phyloP scores from a whole-genome alignment of 2,888 invertebrate species.

The Eupithecia insigniata region DNA sequence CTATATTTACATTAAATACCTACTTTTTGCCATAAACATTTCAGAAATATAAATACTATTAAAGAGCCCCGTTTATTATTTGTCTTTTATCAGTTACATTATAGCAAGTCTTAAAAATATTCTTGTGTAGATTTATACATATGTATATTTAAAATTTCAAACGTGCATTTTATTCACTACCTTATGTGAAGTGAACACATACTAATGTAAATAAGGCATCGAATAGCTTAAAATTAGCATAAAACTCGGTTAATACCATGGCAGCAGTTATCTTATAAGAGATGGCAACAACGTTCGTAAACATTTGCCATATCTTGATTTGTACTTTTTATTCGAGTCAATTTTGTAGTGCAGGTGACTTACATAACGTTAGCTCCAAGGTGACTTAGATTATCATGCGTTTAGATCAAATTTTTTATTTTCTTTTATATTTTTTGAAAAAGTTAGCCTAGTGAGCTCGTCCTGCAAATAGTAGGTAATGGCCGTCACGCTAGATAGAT shows the following conservation, averaged over 20 bases:
- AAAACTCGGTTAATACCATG: slow-evolving; percentile 13
- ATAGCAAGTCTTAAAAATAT: not conserved
- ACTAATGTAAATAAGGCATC: slow-evolving; percentile 14
- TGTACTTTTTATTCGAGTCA: slow-evolving; percentile 10
- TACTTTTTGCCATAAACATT: slow-evolving; percentile 12
- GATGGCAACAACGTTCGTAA: slow-evolving; percentile 9
- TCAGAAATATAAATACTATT: slow-evolving; percentile 22
- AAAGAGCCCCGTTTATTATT: not conserved
- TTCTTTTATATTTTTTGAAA: slow-evolving; percentile 25
- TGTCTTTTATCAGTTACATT: not conserved
- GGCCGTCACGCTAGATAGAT: not conserved
- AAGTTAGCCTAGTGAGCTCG: slow-evolving; percentile 6
- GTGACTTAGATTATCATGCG: slow-evolving; percentile 26
- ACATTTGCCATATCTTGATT: not conserved
- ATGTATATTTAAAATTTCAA: not conserved
- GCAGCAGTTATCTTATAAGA: slow-evolving; percentile 15
- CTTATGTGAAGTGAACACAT: not conserved
- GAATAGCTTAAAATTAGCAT: slow-evolving; percentile 6
- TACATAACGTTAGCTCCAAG: slow-evolving; percentile 7
- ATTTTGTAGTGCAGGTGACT: slow-evolving; percentile 12
- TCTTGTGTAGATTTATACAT: not conserved
- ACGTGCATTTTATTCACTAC: not conserved
- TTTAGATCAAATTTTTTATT: not conserved
- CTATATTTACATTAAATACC: slow-evolving; percentile 18
- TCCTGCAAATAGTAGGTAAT: not conserved